Evolutionary conservation across 30 jellyfish, hydroid and myxozoan species (phyloP), one percentile per base, ranked within the genome.

Genomic region (Hydra vulgaris): DNA sequence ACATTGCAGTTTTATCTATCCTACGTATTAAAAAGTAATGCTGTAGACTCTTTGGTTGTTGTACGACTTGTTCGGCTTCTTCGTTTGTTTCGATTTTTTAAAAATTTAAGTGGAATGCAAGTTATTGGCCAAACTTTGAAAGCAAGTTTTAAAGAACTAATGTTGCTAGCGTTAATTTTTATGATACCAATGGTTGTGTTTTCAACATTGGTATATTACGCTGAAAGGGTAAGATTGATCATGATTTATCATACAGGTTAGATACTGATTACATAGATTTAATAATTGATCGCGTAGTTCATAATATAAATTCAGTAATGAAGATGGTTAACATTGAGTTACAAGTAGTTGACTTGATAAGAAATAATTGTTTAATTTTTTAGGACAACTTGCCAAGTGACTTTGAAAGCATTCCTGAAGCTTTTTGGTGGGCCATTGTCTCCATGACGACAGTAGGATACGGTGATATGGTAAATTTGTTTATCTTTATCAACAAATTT

Each of bases 91-190:
- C 96, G 96, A 0, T 91, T 91, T 85, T 91, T 91, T 77, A 91
- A 91, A 85, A 91, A 91, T 80, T 77, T 91, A 23, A 83, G 96
- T 40, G 98, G 98, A 22, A 87, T 91, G 96, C 95, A 80, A 66
- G 98, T 91, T 22, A 91, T 91, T 8, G 98, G 96, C 18, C 96
- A 91, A 66, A 91, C 98, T 1, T 25, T 91, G 54, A 91, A 91
- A 81, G 95, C 98, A 72, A 91, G 98, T 73, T 95, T 95, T 19
- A 73, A 92, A 27, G 96, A 91, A 79, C 77, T 91, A 71, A 76
- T 86, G 74, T 85, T 91, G 27, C 89, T 91, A 76, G 92, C 87
- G 23, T 67, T 91, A 26, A 86, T 91, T 53, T 85, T 91, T 21
- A 82, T 83, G 26, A 80, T 91, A 56, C 98, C 98, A 23, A 91